Evolutionary conservation across 1,140 invertebrate species (phyloP).

Genomic region (Drosophila nebulosa): DNA sequence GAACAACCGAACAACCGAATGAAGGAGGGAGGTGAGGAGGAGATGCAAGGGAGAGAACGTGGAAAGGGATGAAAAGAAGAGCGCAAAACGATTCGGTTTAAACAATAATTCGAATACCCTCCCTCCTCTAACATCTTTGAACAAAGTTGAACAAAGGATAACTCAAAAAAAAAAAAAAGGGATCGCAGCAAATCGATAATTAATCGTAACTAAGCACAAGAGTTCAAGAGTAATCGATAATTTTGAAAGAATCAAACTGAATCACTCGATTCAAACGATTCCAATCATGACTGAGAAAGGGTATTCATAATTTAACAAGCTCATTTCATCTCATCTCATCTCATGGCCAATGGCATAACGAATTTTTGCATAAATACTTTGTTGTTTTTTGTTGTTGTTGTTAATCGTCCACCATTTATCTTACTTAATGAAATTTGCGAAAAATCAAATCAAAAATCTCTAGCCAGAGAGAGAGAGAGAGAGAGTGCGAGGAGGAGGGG

Average conservation of each 20-base stretch:
- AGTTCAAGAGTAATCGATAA: too few species aligned
- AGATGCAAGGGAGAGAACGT: background rate
- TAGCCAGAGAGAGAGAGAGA: background rate
- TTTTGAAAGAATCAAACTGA: too few species aligned
- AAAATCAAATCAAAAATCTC: slow-evolving; percentile 47
- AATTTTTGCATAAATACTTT: slow-evolving; percentile 75
- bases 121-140: background rate
- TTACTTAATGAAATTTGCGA: slow-evolving; percentile 80
- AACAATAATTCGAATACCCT: slow-evolving; percentile 32
- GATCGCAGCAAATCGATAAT: too few species aligned
- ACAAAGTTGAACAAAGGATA: too few species aligned
- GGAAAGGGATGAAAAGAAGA: too few species aligned
- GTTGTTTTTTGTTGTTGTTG: slow-evolving; percentile 23
- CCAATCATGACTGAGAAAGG: background rate
- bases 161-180: too few species aligned
- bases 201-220: too few species aligned
- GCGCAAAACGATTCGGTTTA: too few species aligned
- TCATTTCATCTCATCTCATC: background rate
- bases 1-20: too few species aligned
- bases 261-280: too few species aligned
- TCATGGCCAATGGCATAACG: slow-evolving; percentile 46
- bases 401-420: slow-evolving; percentile 79
- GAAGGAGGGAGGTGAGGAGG: too few species aligned
- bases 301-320: background rate
- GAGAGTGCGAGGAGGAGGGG: too few species aligned